phyloP scores from a whole-genome alignment of 2,113 vertebrate genomes.

The Alectura lathami region DNA sequence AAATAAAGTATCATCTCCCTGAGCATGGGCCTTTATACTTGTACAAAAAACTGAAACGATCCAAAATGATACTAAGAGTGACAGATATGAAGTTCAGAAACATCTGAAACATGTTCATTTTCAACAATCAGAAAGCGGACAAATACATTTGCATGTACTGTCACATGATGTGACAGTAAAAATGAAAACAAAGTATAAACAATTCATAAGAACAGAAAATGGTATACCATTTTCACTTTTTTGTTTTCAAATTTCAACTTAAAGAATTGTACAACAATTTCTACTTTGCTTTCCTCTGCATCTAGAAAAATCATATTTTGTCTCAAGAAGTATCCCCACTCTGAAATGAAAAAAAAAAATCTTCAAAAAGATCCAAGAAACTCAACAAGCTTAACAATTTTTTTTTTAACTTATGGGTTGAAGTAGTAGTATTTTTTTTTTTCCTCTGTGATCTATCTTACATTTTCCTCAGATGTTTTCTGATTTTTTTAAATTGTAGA shows the following conservation, averaged over 20 bases:
- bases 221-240: background rate
- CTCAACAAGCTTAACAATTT: too few relatives aligned
- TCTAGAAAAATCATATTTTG: background rate
- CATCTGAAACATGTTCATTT: background rate
- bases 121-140: background rate
- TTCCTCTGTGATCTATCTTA: background rate
- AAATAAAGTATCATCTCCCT: background rate
- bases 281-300: background rate
- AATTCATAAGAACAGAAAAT: background rate
- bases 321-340: background rate
- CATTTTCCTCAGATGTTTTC: background rate
- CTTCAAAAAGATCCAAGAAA: too few relatives aligned
- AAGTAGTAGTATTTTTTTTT: too few relatives aligned
- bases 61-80: background rate
- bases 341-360: background rate
- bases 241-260: background rate
- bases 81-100: background rate
- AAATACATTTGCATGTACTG: background rate
- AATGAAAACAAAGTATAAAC: background rate
- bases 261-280: background rate
- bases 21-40: background rate
- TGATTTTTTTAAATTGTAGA: background rate
- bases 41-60: background rate
- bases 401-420: background rate
- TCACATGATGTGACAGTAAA: background rate